These are phyloP conservation scores for Panurus biarmicus DNA, from an alignment of 2,113 vertebrate species.

Conservation along the genomic window DNA sequence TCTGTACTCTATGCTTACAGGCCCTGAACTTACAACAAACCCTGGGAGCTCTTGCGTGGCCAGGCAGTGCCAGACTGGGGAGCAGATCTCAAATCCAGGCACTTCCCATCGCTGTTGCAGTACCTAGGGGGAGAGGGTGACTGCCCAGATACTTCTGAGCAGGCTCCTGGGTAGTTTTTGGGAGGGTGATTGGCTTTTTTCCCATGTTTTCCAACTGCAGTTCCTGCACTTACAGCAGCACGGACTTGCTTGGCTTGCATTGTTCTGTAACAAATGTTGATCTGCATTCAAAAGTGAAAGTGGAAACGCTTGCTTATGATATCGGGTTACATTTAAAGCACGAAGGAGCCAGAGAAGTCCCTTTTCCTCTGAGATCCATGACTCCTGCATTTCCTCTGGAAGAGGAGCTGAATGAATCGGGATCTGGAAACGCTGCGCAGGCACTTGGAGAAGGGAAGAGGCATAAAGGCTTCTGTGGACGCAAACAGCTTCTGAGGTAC, in stretches of 20 bases:
- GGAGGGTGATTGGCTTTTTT: neutral
- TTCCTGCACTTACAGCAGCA: neutral
- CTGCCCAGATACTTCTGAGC: no score
- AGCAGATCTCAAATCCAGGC: neutral
- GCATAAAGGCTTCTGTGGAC: neutral
- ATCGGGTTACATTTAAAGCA: rapidly evolving
- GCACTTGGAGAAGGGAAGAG: neutral
- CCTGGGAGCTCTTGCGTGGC: neutral
- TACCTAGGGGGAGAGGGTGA: no score
- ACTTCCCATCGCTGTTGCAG: rapidly evolving
- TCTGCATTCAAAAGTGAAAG: neutral
- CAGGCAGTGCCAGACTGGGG: neutral
- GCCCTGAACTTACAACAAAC: rapidly evolving
- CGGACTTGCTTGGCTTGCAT: rapidly evolving
- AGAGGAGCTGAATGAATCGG: neutral
- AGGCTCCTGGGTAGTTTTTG: neutral
- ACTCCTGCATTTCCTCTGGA: neutral
- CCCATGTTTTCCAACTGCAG: rapidly evolving
- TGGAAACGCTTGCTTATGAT: neutral
- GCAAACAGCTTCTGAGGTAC: neutral
- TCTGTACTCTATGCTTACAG: neutral
- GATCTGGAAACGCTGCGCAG: neutral
- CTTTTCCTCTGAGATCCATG: neutral
- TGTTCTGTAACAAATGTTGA: rapidly evolving
- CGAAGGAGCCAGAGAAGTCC: rapidly evolving